Evolutionary conservation across 2,888 invertebrate species (phyloP), one percentile per base, ranked within the genome.

Genomic region (Fragum whitleyi): DNA sequence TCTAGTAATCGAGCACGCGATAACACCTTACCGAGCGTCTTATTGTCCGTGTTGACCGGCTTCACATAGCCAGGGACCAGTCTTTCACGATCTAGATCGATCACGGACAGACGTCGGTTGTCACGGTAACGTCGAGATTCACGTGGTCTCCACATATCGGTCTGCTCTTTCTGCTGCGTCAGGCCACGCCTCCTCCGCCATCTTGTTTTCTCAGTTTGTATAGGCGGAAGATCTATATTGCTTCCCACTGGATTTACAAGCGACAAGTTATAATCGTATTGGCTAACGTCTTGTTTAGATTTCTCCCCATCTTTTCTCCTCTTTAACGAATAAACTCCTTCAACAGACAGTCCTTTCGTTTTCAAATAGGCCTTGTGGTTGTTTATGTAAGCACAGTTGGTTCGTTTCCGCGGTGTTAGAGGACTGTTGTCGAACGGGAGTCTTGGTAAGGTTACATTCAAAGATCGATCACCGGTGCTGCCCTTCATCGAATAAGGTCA

Each of bases 351-450:
- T 47, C 77, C 77, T 73, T 68, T 72, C 21, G 47, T 32, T 59
- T 42, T 72, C 9, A 77, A 32, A 32, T 77, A 77, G 1, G 77
- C 55, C 39, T 77, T 77, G 42, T 77, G 77, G 23, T 77, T 77
- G 47, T 67, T 77, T 6, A 77, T 68, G 55, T 61, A 77, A 7
- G 77, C 72, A 73, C 77, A 77, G 29, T 77, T 77, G 7, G 19
- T 73, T 32, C 42, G 26, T 51, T 67, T 77, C 32, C 77, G 62
- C 19, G 68, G 77, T 23, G 77, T 57, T 6, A 73, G 23, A 0
- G 73, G 72, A 28, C 67, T 68, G 29, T 77, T 77, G 72, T 77
- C 77, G 42, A 77, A 77, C 6, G 72, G 72, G 23, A 77, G 67
- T 53, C 57, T 73, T 0, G 77, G 77, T 9, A 77, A 36, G n/a